Evolutionary conservation across 2,888 invertebrate genomes (phyloP), one percentile per base, ranked within the genome.

Genomic region (Acrobeloides nanus): DNA sequence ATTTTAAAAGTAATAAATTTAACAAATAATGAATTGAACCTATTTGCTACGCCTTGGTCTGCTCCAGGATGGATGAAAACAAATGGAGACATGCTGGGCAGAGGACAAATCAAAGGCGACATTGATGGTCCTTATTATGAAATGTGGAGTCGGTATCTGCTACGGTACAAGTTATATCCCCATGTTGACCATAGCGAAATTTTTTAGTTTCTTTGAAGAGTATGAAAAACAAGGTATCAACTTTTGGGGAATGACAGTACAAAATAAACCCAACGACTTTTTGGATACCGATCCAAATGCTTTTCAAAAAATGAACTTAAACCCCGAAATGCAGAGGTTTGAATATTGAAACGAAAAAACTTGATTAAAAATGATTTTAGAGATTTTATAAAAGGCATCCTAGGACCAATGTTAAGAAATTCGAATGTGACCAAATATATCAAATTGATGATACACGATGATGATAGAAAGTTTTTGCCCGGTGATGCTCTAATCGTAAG

Each of bases 191-290:
- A 20, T 15, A 15, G 26, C 20, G n/a, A 3, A 20, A 21, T 12
- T 15, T 66, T 73, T 29, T 63, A 84, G 84, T 73, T 88, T 87
- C 77, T 75, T 89, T 29, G 82, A 86, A 59, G 81, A 81, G 45
- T 89, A 89, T 75, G 78, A 80, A 51, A 79, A 81, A 26, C 75
- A 82, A 12, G 82, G 82, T 15, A 62, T 79, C 12, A 54, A 63
- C 4, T 70, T 80, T 38, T 90, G 89, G 89, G 86, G 83, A 4
- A 17, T 89, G 31, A 85, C 88, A 10, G 84, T 85, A 0, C 86
- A 87, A 21, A 90, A 90, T 73, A 55, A 53, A 27, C 53, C 90
- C 0, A 67, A 75, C 82, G 32, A 74, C 49, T 77, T 78, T 0
- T 61, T 68, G 10, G 53, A 72, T 8, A 55, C 61, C 4, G 55